Conservation (phyloP, 2,113 vertebrate species). For the Etia nguti region DNA sequence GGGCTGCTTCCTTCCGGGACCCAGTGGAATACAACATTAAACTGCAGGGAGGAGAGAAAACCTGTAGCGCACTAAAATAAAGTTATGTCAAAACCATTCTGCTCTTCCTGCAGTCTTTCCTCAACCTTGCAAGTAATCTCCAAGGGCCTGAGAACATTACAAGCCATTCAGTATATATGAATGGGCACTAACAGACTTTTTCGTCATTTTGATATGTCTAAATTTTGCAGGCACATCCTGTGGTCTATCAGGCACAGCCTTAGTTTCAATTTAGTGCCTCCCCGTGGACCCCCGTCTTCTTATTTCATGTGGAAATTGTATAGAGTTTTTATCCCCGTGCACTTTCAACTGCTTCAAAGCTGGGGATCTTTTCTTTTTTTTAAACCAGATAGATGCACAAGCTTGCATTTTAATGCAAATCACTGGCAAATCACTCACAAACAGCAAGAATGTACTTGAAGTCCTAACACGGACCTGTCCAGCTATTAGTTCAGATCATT, state of each 20-base stretch:
- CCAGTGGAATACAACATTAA: constrained; percentile 87
- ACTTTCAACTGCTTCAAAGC: constrained; percentile 66
- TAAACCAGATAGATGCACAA: constrained; percentile 76
- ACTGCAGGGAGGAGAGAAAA: constrained; percentile 86
- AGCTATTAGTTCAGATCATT: neutral
- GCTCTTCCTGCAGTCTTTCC: constrained; percentile 87
- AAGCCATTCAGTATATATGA: constrained; percentile 92
- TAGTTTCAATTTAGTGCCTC: constrained; percentile 98
- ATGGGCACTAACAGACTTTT: constrained; percentile 98
- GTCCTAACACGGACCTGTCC: neutral
- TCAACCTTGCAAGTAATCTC: constrained; percentile 83
- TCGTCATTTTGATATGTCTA: constrained; percentile 89
- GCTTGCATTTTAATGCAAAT: constrained; percentile 78
- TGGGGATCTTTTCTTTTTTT: constrained; percentile 42
- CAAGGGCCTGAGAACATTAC: constrained; percentile 87
- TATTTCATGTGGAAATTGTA: constrained; percentile 84
- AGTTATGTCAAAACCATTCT: constrained; percentile 98
- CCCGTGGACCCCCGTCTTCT: constrained; percentile 84
- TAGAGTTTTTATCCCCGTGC: constrained; percentile 52
- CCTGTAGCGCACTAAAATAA: constrained; percentile 87
- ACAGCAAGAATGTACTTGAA: constrained; percentile 10
- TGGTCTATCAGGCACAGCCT: constrained; percentile 93
- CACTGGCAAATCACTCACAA: constrained; percentile 70
- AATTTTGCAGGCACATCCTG: constrained; percentile 99
- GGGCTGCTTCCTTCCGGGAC: constrained; percentile 84